phyloP scores from a whole-genome alignment of 2,888 invertebrate genomes.

The Hypercompe scribonia region DNA sequence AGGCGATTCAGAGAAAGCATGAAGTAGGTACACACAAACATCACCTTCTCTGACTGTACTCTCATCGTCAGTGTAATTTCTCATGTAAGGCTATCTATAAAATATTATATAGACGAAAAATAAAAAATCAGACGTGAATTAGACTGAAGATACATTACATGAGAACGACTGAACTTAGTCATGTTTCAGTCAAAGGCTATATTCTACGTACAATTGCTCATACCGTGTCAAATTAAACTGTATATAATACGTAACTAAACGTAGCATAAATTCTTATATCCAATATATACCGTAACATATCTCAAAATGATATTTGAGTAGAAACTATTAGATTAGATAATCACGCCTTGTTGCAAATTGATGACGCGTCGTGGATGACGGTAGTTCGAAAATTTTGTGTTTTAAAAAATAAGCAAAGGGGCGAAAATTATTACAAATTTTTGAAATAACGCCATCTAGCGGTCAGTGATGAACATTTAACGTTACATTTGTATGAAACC shows the following conservation, averaged over 20 bases:
- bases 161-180: too few species aligned
- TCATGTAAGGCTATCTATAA: too few species aligned
- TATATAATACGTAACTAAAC: constrained; percentile 12
- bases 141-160: too few species aligned
- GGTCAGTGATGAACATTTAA: background rate
- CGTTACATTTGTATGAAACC: background rate
- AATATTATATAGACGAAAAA: too few species aligned
- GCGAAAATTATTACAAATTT: too few species aligned
- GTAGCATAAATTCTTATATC: constrained; percentile 7
- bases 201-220: constrained; percentile 2
- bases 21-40: too few species aligned
- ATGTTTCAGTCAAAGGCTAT: too few species aligned
- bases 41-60: too few species aligned
- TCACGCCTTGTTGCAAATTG: constrained; percentile 17
- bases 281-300: constrained; percentile 47
- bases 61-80: too few species aligned
- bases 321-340: constrained; percentile 34
- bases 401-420: too few species aligned
- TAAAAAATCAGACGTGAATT: too few species aligned
- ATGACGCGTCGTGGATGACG: background rate
- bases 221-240: constrained; percentile 11
- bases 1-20: too few species aligned
- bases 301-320: constrained; percentile 54
- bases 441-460: background rate
- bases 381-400: background rate